Percentiles rank a stretch among this genome's conserved stretches.
phyloP scores from a whole-genome alignment of 2,888 invertebrate genomes.

The Drosophila seclusa region DNA sequence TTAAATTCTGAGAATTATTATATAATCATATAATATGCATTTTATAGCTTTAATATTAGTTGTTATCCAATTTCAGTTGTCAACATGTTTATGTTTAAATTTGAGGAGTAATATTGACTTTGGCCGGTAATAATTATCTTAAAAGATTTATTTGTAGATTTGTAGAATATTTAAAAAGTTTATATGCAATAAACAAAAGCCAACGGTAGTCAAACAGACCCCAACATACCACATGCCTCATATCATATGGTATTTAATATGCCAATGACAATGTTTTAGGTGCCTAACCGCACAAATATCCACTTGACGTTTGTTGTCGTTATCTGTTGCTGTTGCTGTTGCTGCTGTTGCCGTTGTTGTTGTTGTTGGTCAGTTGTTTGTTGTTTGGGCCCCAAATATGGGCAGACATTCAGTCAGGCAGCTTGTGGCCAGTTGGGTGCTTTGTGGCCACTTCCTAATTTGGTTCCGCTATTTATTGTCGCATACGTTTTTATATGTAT shows the following conservation, averaged over 20 bases:
- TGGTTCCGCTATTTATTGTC: slow-evolving; percentile 74
- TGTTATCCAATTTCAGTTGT: neutral
- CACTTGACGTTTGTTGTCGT: slow-evolving; percentile 48
- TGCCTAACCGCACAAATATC: slow-evolving; percentile 55
- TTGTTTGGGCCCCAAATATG: slow-evolving; percentile 57
- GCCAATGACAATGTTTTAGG: slow-evolving; percentile 63
- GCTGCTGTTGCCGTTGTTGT: neutral
- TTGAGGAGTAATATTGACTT: neutral
- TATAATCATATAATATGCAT: neutral
- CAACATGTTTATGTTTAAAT: neutral
- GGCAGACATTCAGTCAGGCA: slow-evolving; percentile 31
- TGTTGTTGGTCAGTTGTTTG: slow-evolving; percentile 15
- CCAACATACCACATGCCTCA: slow-evolving; percentile 12
- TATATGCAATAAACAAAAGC: slow-evolving; percentile 3
- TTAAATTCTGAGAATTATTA: neutral
- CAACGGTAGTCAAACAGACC: slow-evolving; percentile 12
- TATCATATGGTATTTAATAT: slow-evolving; percentile 55
- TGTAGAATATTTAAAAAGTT: slow-evolving; percentile 10
- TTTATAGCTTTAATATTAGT: neutral
- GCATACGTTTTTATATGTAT: slow-evolving; percentile 50
- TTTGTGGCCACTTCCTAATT: slow-evolving; percentile 75
- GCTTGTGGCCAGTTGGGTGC: slow-evolving; percentile 39
- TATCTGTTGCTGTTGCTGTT: neutral
- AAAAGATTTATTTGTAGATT: slow-evolving; percentile 22
- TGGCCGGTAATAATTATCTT: neutral